Evolutionary conservation across 2,113 vertebrate genomes (phyloP).

Genomic region (Xiphophorus hellerii): DNA sequence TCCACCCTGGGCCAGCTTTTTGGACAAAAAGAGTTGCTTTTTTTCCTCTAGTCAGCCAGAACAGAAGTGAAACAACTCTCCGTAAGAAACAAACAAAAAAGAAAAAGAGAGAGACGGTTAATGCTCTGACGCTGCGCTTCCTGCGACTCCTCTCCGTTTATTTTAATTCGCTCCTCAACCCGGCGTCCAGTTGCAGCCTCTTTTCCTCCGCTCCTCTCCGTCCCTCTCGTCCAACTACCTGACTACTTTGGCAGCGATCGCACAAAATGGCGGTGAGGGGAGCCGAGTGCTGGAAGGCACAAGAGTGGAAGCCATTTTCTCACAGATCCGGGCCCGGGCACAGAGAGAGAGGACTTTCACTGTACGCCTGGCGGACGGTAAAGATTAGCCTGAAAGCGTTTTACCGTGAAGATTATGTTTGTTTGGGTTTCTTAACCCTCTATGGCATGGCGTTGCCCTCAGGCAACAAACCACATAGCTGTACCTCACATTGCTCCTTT

Average conservation of each 20-base stretch:
- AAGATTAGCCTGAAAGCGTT: conserved; percentile 29
- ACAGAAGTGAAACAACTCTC: conserved; percentile 73
- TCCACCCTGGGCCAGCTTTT: conserved; percentile 80
- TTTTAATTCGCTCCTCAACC: conserved; percentile 29
- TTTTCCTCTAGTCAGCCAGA: conserved; percentile 51
- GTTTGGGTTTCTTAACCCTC: conserved; percentile 16
- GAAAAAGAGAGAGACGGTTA: not conserved
- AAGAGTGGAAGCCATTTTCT: conserved; percentile 84
- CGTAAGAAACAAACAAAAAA: conserved; percentile 22
- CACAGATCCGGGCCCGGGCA: conserved; percentile 42
- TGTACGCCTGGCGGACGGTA: conserved; percentile 28
- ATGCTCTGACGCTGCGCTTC: conserved; percentile 18
- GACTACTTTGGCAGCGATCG: conserved; percentile 74
- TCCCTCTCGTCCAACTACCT: conserved; percentile 78
- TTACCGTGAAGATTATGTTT: conserved; percentile 37
- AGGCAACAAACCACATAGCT: too few species aligned
- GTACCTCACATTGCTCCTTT: too few species aligned
- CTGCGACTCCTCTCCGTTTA: conserved; percentile 27
- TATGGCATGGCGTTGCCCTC: too few species aligned
- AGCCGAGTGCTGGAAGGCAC: conserved; percentile 62
- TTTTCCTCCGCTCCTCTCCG: conserved; percentile 57
- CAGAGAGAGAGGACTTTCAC: conserved; percentile 34
- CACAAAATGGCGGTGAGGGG: conserved; percentile 83
- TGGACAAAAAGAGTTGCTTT: conserved; percentile 73
- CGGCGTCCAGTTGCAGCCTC: conserved; percentile 41